phyloP scores from a whole-genome alignment of 92 coral and sea anemone genomes.

The Montipora capitata region DNA sequence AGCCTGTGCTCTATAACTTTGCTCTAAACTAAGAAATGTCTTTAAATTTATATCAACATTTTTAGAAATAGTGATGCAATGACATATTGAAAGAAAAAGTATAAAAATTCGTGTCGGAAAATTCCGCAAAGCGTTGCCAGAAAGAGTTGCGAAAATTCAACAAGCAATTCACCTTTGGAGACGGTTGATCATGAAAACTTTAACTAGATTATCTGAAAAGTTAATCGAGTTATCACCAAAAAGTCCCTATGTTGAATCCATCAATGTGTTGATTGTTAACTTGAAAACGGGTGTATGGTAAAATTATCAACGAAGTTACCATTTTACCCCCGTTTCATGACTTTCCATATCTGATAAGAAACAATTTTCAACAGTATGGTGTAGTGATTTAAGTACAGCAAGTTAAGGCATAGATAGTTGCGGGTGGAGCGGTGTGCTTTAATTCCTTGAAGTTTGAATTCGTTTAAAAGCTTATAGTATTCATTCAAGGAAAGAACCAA shows the following conservation, averaged over 20 bases:
- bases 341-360: not conserved
- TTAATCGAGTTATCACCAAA: slow-evolving; percentile 20
- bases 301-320: too few species aligned
- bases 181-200: not conserved
- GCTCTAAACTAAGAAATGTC: too few species aligned
- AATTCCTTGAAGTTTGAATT: not conserved
- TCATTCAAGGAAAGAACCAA: slow-evolving; percentile 15
- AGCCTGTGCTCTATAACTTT: too few species aligned
- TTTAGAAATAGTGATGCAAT: too few species aligned
- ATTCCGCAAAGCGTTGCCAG: too few species aligned
- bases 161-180: not conserved
- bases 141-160: not conserved
- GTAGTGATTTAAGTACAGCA: not conserved
- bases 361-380: too few species aligned
- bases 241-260: too few species aligned
- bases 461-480: not conserved
- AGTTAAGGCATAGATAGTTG: not conserved
- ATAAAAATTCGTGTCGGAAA: too few species aligned
- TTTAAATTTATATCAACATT: too few species aligned
- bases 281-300: too few species aligned
- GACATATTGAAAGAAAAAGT: not conserved
- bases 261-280: too few species aligned
- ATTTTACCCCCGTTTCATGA: not conserved
- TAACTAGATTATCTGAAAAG: slow-evolving; percentile 13
- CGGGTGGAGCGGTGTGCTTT: not conserved